Evolutionary conservation across 2,113 vertebrate species (phyloP).

Genomic region (Ellobius talpinus): DNA sequence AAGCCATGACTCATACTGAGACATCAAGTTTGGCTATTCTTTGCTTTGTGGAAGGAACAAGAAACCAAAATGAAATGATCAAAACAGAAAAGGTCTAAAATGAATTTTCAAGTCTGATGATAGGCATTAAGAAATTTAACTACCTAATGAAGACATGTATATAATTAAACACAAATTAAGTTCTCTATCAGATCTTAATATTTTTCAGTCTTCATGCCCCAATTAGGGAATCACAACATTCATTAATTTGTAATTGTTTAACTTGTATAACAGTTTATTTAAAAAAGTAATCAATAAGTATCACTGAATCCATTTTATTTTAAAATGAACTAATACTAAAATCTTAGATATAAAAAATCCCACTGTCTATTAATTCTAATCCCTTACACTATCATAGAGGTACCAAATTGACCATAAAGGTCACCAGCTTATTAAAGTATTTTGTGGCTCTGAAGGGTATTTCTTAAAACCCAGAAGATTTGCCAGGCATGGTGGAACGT

Average conservation of each 20-base stretch:
- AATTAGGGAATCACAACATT: conserved; percentile 11
- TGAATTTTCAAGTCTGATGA: conserved; percentile 1
- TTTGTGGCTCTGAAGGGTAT: neutral
- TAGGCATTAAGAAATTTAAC: neutral
- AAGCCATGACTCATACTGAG: neutral
- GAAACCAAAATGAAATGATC: neutral
- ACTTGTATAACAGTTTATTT: conserved; percentile 26
- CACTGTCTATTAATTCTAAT: neutral
- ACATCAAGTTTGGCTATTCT: neutral
- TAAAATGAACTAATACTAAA: conserved; percentile 42
- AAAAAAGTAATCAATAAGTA: conserved; percentile 49
- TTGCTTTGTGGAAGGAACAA: neutral
- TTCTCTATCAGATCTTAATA: conserved; percentile 5
- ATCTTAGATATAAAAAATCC: neutral
- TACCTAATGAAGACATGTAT: neutral
- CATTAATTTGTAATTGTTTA: neutral
- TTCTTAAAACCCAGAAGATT: neutral
- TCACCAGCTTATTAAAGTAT: neutral
- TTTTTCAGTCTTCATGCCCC: neutral
- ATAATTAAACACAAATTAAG: conserved; percentile 39
- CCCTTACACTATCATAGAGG: neutral
- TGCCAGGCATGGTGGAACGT: neutral
- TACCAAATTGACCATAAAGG: neutral
- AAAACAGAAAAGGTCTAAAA: neutral
- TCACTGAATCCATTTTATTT: conserved; percentile 5